Evolutionary conservation across 2,888 invertebrate species (phyloP), one percentile per base, ranked within the genome.

Genomic region (Automeris io): DNA sequence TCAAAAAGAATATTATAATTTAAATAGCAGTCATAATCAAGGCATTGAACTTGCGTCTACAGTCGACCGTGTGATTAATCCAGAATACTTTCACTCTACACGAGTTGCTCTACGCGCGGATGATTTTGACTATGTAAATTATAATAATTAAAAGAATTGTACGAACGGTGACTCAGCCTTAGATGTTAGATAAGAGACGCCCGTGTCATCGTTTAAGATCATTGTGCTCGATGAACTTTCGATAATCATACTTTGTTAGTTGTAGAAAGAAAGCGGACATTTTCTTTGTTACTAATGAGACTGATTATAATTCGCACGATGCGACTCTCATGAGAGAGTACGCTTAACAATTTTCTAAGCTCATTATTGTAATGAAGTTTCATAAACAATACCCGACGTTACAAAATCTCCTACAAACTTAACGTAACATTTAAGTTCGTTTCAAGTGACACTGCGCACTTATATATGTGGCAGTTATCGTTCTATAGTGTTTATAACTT

Each of bases 11-110:
- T 66, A 70, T 68, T 72, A 73, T 74, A 76, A 71, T 76, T 77
- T 70, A 61, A 72, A 73, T 76, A 79, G 75, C 69, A 70, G 68
- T 68, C 75, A 76, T 81, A 80, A 83, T 78, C 71, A 71, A 85
- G 79, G 70, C 85, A 86, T 80, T 86, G 85, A 85, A 85, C 85
- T 83, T 85, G 81, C 67, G 54, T 63, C 68, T 57, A 66, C 61
- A 61, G 43, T 46, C 60, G 60, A 62, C 61, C 70, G 64, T 73
- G 71, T 75, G 74, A 78, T 76, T 74, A 77, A 75, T 76, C 73
- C 70, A 78, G 75, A 76, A 79, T 78, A 83, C 86, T 85, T 85
- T 86, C 85, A 79, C 86, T 80, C 57, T 45, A 54, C 42, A 52
- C 60, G 54, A 57, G 51, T 61, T 61, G 71, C 73, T 74, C 68